A percentile compares a stretch with the other conserved stretches of the same genome.
Evolutionary conservation across 1,140 invertebrate genomes (phyloP).

Genomic region (Patella vulgata): DNA sequence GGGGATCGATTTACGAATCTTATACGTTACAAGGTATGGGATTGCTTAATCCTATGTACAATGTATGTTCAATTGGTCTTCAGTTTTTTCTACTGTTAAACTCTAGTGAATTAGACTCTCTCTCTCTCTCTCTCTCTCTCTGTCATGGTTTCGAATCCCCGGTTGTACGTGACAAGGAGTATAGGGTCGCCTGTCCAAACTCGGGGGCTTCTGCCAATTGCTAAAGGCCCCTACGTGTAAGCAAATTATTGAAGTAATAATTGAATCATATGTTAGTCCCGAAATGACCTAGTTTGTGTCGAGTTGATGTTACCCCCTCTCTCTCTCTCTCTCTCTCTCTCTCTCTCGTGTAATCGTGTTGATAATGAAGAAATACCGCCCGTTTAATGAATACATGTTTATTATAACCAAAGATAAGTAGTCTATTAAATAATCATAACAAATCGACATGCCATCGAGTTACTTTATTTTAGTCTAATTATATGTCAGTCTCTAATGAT

Average conservation of each 20-base stretch:
- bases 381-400: not conserved
- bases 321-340: too few species aligned
- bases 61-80: not conserved
- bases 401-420: not conserved
- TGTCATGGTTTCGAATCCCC: too few species aligned
- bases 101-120: not conserved
- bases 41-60: not conserved
- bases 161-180: not conserved
- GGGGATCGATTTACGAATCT: not conserved
- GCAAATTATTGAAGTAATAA: too few species aligned
- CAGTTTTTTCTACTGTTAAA: not conserved
- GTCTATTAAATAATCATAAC: not conserved
- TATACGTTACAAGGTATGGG: not conserved
- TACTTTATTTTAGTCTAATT: too few species aligned
- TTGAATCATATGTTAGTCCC: too few species aligned
- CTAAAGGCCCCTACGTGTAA: too few species aligned
- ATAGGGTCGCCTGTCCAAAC: not conserved
- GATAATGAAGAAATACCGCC: too few species aligned
- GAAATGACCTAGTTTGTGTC: too few species aligned
- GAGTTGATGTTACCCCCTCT: too few species aligned
- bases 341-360: not conserved
- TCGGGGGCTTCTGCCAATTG: conserved; percentile 1
- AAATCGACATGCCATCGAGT: too few species aligned
- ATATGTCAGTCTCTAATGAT: too few species aligned
- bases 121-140: too few species aligned